Conservation (phyloP, 2,797 vertebrate species). For the Stomatorhinus walkeri region DNA sequence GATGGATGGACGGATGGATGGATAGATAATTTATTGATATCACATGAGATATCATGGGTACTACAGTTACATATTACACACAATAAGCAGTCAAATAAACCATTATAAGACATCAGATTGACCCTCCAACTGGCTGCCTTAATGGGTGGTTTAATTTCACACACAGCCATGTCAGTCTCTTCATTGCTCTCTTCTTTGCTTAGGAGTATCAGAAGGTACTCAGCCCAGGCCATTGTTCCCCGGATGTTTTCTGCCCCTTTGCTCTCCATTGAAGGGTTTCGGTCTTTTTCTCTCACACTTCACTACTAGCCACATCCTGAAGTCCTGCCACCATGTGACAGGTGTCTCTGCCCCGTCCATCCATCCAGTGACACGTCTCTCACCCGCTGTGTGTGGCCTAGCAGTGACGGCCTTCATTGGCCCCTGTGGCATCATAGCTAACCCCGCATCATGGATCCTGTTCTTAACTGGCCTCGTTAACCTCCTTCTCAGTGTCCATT, state of each 20-base stretch:
- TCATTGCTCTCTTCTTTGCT: not conserved
- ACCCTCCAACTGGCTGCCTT: not conserved
- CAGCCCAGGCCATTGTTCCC: not conserved
- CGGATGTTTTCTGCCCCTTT: not conserved
- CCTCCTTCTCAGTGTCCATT: not conserved
- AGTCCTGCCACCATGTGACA: not conserved
- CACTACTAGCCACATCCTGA: not conserved
- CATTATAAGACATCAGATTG: not conserved
- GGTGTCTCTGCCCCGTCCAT: not conserved
- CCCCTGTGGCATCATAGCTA: not conserved
- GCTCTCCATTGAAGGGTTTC: not conserved
- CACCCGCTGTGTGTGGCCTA: not conserved
- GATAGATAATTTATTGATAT: not conserved
- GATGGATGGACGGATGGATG: not conserved
- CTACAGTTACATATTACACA: not conserved
- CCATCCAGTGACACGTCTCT: not conserved
- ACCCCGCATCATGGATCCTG: not conserved
- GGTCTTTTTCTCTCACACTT: not conserved
- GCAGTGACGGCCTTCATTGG: not conserved
- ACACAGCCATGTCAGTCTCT: not conserved
- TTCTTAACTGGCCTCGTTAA: not conserved
- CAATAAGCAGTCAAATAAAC: not conserved
- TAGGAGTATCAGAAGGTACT: not conserved
- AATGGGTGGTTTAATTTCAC: not conserved
- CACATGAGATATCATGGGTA: not conserved